Conservation (phyloP, 1,140 invertebrate species). For the Lerema accius region DNA sequence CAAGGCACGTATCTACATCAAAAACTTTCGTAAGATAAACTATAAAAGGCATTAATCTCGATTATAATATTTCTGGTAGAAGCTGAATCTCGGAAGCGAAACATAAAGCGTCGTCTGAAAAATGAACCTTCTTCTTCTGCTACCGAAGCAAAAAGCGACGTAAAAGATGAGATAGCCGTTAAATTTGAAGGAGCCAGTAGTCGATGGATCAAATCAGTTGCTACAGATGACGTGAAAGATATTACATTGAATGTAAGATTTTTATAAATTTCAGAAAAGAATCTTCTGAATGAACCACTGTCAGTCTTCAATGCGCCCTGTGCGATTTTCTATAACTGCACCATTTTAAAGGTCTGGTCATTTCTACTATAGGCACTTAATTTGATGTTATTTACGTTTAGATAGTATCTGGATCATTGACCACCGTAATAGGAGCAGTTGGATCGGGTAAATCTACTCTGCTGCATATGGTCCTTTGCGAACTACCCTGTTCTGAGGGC, state of each 20-base stretch:
- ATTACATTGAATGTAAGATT: constrained; percentile 63
- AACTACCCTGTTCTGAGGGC: constrained; percentile 86
- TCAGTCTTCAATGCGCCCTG: too few species aligned
- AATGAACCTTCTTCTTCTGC: constrained; percentile 44
- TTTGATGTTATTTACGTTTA: too few species aligned
- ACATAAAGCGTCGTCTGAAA: constrained; percentile 26
- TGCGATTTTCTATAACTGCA: too few species aligned
- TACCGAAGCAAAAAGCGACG: constrained; percentile 15
- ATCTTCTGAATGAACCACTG: too few species aligned
- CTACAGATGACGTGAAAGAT: constrained; percentile 57
- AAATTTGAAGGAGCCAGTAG: constrained; percentile 63
- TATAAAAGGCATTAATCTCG: too few species aligned
- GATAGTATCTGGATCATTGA: constrained; percentile 56
- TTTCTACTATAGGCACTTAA: too few species aligned
- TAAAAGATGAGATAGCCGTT: constrained; percentile 47
- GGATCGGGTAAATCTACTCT: constrained; percentile 86
- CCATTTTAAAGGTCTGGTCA: too few species aligned
- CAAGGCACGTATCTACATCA: constrained; percentile 40
- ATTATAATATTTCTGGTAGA: too few species aligned
- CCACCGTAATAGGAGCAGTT: constrained; percentile 68
- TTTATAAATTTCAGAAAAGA: too few species aligned
- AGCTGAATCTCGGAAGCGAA: constrained; percentile 38
- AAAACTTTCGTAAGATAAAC: too few species aligned
- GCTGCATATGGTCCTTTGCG: constrained; percentile 87
- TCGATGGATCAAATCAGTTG: constrained; percentile 61